These are phyloP conservation scores for Neoascia interrupta DNA, from an alignment of 2,888 invertebrate species.

Conservation along the genomic window DNA sequence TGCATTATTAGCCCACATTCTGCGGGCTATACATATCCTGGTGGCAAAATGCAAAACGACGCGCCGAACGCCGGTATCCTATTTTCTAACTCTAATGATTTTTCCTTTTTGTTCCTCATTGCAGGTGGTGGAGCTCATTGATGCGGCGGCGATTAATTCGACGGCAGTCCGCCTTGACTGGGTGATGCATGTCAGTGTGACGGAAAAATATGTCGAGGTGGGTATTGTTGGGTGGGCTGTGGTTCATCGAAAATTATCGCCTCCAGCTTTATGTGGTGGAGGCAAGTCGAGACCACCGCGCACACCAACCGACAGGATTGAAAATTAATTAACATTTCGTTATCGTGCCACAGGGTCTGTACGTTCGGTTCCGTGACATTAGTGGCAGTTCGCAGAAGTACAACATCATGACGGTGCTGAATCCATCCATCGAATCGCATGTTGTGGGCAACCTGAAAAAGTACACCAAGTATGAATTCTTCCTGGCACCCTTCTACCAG, in stretches of 20 bases:
- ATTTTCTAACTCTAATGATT: no score
- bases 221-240: constrained; percentile 25
- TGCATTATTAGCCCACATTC: constrained; percentile 64
- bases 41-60: constrained; percentile 30
- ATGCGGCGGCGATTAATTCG: constrained; percentile 81
- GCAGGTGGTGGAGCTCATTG: constrained; percentile 86
- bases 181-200: constrained; percentile 79
- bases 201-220: constrained; percentile 80
- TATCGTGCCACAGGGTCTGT: constrained; percentile 82
- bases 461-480: constrained; percentile 92
- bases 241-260: no score
- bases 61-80: constrained; percentile 1
- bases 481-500: constrained; percentile 91
- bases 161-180: constrained; percentile 82
- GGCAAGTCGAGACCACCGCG: constrained; percentile 41
- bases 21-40: constrained; percentile 43
- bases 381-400: constrained; percentile 83
- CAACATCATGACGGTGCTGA: constrained; percentile 84
- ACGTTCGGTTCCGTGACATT: constrained; percentile 84
- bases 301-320: constrained; percentile 23
- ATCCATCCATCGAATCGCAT: constrained; percentile 83
- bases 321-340: constrained; percentile 62
- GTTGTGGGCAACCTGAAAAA: constrained; percentile 87
- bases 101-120: constrained; percentile 37
- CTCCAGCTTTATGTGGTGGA: no score